Evolutionary conservation across 2,797 vertebrate genomes (phyloP), one percentile per base, ranked within the genome.

Genomic region (Cercopithecus diana): DNA sequence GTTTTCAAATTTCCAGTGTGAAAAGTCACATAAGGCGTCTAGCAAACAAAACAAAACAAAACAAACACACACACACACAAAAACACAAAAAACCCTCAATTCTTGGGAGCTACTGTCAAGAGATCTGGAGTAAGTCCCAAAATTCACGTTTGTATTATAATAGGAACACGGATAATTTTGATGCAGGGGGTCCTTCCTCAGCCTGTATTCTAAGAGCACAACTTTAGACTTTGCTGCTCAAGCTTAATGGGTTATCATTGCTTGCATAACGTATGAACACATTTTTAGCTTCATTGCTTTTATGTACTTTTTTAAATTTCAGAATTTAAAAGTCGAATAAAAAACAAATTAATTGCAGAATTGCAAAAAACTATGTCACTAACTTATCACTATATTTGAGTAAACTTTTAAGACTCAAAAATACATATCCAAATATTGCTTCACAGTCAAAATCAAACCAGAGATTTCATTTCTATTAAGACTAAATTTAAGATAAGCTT

Each of bases 401-500:
- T 96, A 82, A 75, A 87, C 58, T 93, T 92, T 87, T 45, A 85
- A 92, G 33, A 86, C 14, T 45, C 30, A 61, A 90, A 92, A 75
- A 36, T 55, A 50, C 22, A 26, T 28, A 75, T 52, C 72, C 41
- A 50, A 93, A 58, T 76, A 41, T 84, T 93, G n/a, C 45, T 82
- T 43, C 28, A 80, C 17, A 52, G 26, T n/a, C 75, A 80, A 17
- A 52, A 77, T 88, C 12, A 88, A 82, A 58, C 19, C 45, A 77
- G 82, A 96, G 15, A 77, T 98, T 98, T 97, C 91, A 94, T 87
- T 97, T 95, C 83, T 77, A 88, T 70, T 77, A 95, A 80, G 52
- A 22, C 45, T 97, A 41, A 36, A 93, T 95, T 98, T 97, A 91
- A 98, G 87, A 41, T 97, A 97, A 79, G 96, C 61, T 95, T 98